A percentile compares a stretch with the other conserved stretches of the same genome.
Evolutionary conservation across 1,140 invertebrate genomes (phyloP).

Genomic region (Penaeus japonicus): DNA sequence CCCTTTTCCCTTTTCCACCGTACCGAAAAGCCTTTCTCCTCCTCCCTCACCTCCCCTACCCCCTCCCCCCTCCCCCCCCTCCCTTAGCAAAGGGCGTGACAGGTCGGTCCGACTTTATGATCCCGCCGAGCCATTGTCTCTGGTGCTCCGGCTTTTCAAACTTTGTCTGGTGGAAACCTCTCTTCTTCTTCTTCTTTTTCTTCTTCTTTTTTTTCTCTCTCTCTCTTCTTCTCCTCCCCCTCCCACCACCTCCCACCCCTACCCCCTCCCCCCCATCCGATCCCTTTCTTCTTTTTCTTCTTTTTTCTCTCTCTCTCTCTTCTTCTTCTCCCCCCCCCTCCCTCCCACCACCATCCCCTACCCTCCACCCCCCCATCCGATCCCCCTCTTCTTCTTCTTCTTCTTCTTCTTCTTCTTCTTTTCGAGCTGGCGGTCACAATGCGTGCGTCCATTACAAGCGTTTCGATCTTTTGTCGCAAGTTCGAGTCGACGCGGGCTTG

Average conservation of each 20-base stretch:
- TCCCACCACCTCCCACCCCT: too few relatives aligned
- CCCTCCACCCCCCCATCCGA: background rate
- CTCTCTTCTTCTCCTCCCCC: background rate
- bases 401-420: too few relatives aligned
- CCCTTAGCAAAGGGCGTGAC: background rate
- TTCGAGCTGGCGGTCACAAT: background rate
- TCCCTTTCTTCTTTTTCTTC: background rate
- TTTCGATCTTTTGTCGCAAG: conserved; percentile 10
- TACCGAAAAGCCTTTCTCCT: background rate
- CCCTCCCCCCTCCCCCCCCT: background rate
- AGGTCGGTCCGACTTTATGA: conserved; percentile 8
- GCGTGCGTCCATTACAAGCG: conserved; percentile 11
- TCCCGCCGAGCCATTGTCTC: background rate
- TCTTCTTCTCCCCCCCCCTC: background rate
- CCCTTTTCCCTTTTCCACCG: background rate
- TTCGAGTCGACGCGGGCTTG: background rate
- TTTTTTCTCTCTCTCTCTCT: background rate
- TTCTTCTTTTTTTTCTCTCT: background rate
- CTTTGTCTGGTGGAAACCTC: conserved; percentile 12
- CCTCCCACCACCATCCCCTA: background rate
- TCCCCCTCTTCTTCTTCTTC: too few relatives aligned
- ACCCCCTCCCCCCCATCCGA: background rate
- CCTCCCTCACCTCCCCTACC: background rate
- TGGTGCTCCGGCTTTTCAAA: background rate
- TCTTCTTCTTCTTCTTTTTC: too few relatives aligned